Percentiles rank a stretch among this genome's conserved stretches.
phyloP scores from a whole-genome alignment of 2,888 invertebrate genomes.

The Hypena proboscidalis region DNA sequence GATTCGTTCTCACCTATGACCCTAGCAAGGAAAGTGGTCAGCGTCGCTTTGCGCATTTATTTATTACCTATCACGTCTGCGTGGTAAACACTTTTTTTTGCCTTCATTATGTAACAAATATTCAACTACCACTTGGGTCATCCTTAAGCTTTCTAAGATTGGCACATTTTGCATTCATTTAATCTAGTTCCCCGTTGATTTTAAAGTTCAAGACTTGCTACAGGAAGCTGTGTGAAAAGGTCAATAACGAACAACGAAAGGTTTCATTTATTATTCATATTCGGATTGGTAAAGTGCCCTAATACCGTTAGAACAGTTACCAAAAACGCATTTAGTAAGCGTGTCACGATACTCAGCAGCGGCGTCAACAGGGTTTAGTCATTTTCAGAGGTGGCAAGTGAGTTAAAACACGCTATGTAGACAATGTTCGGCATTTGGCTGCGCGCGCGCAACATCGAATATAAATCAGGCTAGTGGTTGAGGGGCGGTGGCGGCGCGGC shows the following conservation, averaged over 20 bases:
- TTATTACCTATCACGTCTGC: constrained; percentile 9
- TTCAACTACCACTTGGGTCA: background rate
- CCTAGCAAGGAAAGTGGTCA: constrained; percentile 56
- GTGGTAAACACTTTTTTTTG: background rate
- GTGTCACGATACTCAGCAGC: constrained; percentile 32
- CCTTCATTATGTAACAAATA: constrained; percentile 7
- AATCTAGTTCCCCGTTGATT: constrained; percentile 28
- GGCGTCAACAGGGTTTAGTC: constrained; percentile 57
- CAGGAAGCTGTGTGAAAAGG: constrained; percentile 28
- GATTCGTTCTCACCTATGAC: constrained; percentile 59
- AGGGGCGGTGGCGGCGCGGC: constrained; percentile 47
- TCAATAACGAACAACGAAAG: constrained; percentile 23
- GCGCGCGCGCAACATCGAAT: constrained; percentile 58
- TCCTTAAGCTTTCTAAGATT: constrained; percentile 12
- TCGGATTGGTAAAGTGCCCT: constrained; percentile 4
- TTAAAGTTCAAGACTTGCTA: constrained; percentile 28
- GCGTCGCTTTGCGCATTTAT: constrained; percentile 18
- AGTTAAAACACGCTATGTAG: constrained; percentile 50
- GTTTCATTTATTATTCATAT: constrained; percentile 19
- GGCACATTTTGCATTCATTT: constrained; percentile 11
- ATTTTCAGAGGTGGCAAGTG: constrained; percentile 44
- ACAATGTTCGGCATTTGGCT: constrained; percentile 58
- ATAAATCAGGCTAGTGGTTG: constrained; percentile 62
- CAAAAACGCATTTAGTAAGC: constrained; percentile 33
- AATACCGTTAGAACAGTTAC: constrained; percentile 34